Evolutionary conservation across 1,140 invertebrate species (phyloP).

Genomic region (Drosophila nikananu): DNA sequence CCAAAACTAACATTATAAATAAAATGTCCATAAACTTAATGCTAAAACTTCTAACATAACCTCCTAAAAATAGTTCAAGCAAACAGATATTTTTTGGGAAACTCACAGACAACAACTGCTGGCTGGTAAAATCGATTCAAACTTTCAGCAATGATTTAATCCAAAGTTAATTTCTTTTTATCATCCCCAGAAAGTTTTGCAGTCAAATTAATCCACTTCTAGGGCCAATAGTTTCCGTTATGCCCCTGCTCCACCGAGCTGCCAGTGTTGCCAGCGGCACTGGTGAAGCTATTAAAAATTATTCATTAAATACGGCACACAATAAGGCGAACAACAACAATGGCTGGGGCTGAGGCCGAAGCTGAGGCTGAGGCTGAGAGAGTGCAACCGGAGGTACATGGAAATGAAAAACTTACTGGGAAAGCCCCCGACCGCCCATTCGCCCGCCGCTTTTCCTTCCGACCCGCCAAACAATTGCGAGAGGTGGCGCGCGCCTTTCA

Average conservation of each 20-base stretch:
- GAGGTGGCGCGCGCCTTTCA: constrained; percentile 58
- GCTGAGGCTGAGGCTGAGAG: neutral
- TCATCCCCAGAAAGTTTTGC: constrained; percentile 32
- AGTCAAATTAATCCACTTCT: constrained; percentile 50
- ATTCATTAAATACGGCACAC: constrained; percentile 79
- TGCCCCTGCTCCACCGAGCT: constrained; percentile 3
- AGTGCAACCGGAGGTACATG: constrained; percentile 58
- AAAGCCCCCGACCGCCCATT: constrained; percentile 13
- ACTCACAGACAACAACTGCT: constrained; percentile 8
- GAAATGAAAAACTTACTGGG: constrained; percentile 62
- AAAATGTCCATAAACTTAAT: neutral
- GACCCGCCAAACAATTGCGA: constrained; percentile 49
- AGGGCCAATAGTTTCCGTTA: constrained; percentile 27
- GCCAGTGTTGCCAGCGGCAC: constrained; percentile 35
- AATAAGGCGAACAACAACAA: constrained; percentile 54
- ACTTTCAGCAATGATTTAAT: constrained; percentile 43
- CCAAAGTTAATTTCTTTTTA: constrained; percentile 56
- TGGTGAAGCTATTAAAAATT: constrained; percentile 78
- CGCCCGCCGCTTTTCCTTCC: constrained; percentile 14
- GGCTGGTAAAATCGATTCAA: constrained; percentile 15
- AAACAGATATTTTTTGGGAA: neutral
- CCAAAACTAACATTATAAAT: neutral
- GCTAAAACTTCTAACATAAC: neutral
- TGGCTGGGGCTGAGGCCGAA: neutral
- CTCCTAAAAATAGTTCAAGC: neutral